Conservation (phyloP, 2,888 invertebrate genomes). For the Cosmia pyralina region DNA sequence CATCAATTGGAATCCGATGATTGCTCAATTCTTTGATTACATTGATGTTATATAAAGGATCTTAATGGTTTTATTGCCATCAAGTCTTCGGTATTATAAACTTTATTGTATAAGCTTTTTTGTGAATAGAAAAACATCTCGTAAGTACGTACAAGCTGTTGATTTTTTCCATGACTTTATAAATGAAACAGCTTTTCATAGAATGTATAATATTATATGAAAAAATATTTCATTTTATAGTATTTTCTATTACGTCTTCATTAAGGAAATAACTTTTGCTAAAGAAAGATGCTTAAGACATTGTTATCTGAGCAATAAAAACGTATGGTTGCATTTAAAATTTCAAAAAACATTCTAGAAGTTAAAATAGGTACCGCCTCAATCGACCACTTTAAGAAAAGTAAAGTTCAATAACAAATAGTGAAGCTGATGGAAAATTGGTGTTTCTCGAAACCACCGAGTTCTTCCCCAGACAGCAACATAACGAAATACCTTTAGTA, state of each 20-base stretch:
- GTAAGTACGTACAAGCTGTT: neutral
- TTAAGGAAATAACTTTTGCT: neutral
- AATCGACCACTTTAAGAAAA: neutral
- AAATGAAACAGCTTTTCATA: neutral
- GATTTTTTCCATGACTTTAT: neutral
- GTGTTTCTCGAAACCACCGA: constrained; percentile 65
- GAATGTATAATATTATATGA: neutral
- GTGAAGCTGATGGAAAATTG: neutral
- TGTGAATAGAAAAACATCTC: constrained; percentile 19
- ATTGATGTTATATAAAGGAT: constrained; percentile 32
- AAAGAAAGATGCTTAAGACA: neutral
- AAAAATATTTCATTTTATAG: neutral
- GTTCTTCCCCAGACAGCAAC: constrained; percentile 62
- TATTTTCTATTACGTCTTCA: neutral
- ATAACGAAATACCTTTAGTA: constrained; percentile 68
- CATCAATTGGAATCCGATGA: constrained; percentile 24
- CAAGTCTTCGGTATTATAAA: constrained; percentile 21
- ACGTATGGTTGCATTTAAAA: neutral
- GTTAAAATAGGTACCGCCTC: neutral
- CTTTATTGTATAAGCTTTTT: constrained; percentile 28
- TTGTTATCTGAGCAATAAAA: neutral
- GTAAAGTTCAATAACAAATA: neutral
- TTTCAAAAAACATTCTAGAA: neutral
- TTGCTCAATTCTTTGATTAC: constrained; percentile 46
- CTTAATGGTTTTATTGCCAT: constrained; percentile 48